Evolutionary conservation across 2,113 vertebrate species (phyloP), one percentile per base, ranked within the genome.

Genomic region (Gymnorhina tibicen): DNA sequence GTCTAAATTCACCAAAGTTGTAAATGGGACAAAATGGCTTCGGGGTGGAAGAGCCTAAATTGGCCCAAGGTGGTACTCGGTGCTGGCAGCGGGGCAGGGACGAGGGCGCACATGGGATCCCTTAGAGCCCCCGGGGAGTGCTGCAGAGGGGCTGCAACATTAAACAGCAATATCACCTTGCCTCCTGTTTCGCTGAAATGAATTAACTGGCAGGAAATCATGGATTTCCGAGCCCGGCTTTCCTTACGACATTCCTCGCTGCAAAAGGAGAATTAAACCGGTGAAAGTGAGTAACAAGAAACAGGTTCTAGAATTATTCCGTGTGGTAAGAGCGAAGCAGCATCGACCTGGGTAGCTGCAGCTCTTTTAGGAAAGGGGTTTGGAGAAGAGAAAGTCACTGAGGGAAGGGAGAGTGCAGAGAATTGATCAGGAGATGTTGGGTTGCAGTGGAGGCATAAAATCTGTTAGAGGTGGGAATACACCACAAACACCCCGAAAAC

Each of bases 191-290:
- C 85, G 85, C 97, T 97, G 96, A 97, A 91, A 88, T 91, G 92
- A 97, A 96, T 97, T 96, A 97, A 74, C 89, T 7, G 84, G n/a
- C 96, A 96, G 97, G 97, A 98, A 98, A 97, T 93, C 89, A 18
- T 84, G 96, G 96, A 92, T 98, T 97, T 98, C 97, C 92, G 83
- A 95, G 28, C 72, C 70, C 68, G 5, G 70, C 92, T 88, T 93
- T 93, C 83, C 96, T 94, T 39, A 49, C 17, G 66, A 52, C 87
- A 93, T 90, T 94, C 95, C 67, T 68, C 9, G 3, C 85, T 85
- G 91, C 92, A 81, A 39, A 87, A 92, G 97, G 86, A 91, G 96
- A 97, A 91, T 93, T 82, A 67, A 93, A 80, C 60, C 14, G 22
- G 74, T 59, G 77, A 87, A 62, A 86, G 91, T 9, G 13, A 41